A percentile compares a stretch with the other conserved stretches of the same genome.
Conservation (phyloP, 2,797 vertebrate species). For the Sebastes iracundus region DNA sequence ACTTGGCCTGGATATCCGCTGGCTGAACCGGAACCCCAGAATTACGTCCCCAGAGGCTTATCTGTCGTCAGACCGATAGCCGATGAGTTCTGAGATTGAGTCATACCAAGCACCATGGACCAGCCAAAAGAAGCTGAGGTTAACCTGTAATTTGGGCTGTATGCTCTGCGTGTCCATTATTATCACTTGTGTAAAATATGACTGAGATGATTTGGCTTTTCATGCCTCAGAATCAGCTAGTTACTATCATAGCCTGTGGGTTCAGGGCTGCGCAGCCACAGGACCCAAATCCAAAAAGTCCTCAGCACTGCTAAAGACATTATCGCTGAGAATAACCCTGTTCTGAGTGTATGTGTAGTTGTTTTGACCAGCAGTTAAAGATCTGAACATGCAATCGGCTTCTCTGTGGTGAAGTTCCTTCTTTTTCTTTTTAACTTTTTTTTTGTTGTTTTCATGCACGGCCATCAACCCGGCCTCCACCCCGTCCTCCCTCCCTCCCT, state of each 20-base stretch:
- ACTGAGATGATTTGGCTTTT: conserved; percentile 37
- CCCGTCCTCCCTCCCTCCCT: conserved; percentile 45
- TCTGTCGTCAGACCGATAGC: too few species aligned
- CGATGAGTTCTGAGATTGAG: too few species aligned
- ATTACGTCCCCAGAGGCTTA: too few species aligned
- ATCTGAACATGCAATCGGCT: conserved; percentile 63
- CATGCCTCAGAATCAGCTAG: conserved; percentile 22
- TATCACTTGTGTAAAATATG: conserved; percentile 22
- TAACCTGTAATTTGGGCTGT: conserved; percentile 25
- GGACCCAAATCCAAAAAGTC: conserved; percentile 44
- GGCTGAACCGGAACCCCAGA: too few species aligned
- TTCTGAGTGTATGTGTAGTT: conserved; percentile 43
- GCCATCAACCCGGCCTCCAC: conserved; percentile 55
- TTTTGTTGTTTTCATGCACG: conserved; percentile 66
- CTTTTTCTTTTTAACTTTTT: conserved; percentile 50
- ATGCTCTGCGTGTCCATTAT: conserved; percentile 24
- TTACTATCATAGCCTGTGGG: conserved; percentile 49
- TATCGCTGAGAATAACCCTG: conserved; percentile 76
- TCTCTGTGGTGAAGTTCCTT: conserved; percentile 62
- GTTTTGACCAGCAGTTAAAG: conserved; percentile 73
- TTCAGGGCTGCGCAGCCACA: conserved; percentile 47
- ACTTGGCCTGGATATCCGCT: too few species aligned
- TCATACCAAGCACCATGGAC: not conserved
- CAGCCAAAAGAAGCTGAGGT: conserved; percentile 24
- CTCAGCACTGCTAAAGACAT: conserved; percentile 73